Conservation (phyloP, 1,140 invertebrate genomes). For the Ceratina australensis region DNA sequence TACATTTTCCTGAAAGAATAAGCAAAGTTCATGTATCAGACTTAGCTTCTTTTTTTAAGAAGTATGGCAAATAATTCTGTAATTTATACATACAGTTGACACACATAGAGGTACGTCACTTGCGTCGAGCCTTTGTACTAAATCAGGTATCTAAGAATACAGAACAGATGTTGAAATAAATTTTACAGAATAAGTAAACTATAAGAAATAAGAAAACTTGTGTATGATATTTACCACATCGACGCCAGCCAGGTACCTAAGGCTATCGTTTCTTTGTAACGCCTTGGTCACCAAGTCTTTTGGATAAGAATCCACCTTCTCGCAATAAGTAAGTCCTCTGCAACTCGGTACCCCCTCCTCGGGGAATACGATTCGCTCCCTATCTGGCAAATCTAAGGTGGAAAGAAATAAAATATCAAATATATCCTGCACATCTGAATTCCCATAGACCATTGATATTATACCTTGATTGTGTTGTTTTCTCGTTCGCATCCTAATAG, state of each 20-base stretch:
- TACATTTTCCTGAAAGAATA: constrained; percentile 70
- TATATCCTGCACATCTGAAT: too few species aligned
- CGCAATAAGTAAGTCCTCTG: constrained; percentile 38
- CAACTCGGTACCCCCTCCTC: constrained; percentile 7
- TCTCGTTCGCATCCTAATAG: neutral
- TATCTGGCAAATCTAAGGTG: neutral
- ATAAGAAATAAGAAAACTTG: neutral
- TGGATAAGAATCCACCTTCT: constrained; percentile 32
- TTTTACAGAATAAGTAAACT: too few species aligned
- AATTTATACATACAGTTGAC: constrained; percentile 18
- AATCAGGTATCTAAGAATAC: constrained; percentile 26
- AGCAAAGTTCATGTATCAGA: neutral
- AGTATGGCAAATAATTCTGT: neutral
- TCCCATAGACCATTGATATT: neutral
- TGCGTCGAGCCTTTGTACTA: constrained; percentile 33
- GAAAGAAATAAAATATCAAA: neutral
- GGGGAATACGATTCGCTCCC: constrained; percentile 36
- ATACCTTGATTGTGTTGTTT: too few species aligned
- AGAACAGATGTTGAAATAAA: neutral
- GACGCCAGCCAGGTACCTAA: constrained; percentile 37
- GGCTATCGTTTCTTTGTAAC: constrained; percentile 33
- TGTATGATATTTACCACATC: constrained; percentile 51
- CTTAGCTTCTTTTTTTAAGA: neutral
- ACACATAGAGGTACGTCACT: constrained; percentile 28
- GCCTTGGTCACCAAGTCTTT: constrained; percentile 34